These are phyloP conservation scores for Leuciscus waleckii DNA, from an alignment of 2,797 vertebrate genomes.

Conservation along the genomic window DNA sequence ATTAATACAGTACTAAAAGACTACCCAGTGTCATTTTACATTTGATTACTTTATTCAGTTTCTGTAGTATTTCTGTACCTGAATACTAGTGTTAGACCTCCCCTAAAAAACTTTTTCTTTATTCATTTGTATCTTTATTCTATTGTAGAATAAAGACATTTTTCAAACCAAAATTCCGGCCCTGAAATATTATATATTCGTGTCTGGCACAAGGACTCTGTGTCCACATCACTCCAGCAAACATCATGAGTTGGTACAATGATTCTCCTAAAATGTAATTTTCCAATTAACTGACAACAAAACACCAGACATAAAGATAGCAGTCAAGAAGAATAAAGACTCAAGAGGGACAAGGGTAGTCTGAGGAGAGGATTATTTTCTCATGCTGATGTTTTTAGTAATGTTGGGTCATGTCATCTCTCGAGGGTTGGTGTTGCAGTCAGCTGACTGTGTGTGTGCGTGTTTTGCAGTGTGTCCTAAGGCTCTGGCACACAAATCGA, in stretches of 20 bases:
- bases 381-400: conserved; percentile 57
- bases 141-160: too few relatives aligned
- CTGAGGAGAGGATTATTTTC: conserved; percentile 35
- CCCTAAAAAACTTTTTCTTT: too few relatives aligned
- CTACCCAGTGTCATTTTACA: too few relatives aligned
- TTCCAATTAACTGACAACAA: conserved; percentile 6
- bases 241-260: not conserved
- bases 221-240: not conserved
- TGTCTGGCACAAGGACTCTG: not conserved
- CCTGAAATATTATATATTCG: too few relatives aligned
- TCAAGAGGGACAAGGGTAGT: conserved; percentile 16
- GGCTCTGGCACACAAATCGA: conserved; percentile 29
- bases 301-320: conserved; percentile 6
- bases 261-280: conserved; percentile 23
- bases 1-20: too few relatives aligned
- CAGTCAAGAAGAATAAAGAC: not conserved
- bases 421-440: conserved; percentile 39
- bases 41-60: too few relatives aligned
- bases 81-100: too few relatives aligned
- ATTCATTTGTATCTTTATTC: too few relatives aligned
- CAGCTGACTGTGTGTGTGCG: conserved; percentile 48
- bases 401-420: conserved; percentile 47
- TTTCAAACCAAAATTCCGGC: too few relatives aligned
- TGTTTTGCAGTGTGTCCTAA: conserved; percentile 14
- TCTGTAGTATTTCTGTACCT: too few relatives aligned